Evolutionary conservation across 2,113 vertebrate species (phyloP).

Genomic region (Centropristis striata): DNA sequence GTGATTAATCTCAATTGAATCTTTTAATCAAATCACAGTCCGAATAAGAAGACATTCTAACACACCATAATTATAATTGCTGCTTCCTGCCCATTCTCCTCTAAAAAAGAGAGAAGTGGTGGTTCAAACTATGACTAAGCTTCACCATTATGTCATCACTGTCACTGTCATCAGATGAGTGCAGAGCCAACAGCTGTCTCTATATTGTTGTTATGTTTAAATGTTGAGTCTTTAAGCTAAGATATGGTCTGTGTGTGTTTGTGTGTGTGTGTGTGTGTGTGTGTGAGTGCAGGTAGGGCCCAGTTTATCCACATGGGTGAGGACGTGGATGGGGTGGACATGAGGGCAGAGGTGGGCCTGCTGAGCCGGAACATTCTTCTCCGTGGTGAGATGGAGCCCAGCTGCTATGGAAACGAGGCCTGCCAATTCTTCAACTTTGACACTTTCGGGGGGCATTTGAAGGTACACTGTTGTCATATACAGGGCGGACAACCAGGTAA

Average conservation of each 20-base stretch:
- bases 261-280: constrained; percentile 29
- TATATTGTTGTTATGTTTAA: neutral
- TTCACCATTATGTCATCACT: constrained; percentile 10
- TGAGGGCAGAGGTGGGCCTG: constrained; percentile 96
- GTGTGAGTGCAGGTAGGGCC: constrained; percentile 87
- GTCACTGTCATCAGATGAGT: neutral
- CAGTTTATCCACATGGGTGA: constrained; percentile 91
- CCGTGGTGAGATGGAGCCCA: constrained; percentile 89
- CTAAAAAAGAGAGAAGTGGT: neutral
- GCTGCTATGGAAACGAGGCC: constrained; percentile 89
- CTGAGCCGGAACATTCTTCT: constrained; percentile 91
- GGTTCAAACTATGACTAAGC: constrained; percentile 15
- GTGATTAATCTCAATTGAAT: too few species aligned
- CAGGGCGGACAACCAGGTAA: neutral
- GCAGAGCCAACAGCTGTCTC: constrained; percentile 6
- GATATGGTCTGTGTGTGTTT: constrained; percentile 15
- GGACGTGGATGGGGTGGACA: constrained; percentile 92
- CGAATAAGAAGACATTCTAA: too few species aligned
- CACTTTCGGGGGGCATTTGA: constrained; percentile 96
- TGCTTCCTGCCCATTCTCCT: neutral
- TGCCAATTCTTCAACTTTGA: constrained; percentile 96
- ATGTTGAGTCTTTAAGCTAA: neutral
- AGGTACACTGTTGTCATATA: constrained; percentile 83
- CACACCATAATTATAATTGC: neutral
- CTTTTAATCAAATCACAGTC: too few species aligned